Base-by-base conservation (phyloP, 2,888 invertebrate species). In the Eilema griseolum region DNA sequence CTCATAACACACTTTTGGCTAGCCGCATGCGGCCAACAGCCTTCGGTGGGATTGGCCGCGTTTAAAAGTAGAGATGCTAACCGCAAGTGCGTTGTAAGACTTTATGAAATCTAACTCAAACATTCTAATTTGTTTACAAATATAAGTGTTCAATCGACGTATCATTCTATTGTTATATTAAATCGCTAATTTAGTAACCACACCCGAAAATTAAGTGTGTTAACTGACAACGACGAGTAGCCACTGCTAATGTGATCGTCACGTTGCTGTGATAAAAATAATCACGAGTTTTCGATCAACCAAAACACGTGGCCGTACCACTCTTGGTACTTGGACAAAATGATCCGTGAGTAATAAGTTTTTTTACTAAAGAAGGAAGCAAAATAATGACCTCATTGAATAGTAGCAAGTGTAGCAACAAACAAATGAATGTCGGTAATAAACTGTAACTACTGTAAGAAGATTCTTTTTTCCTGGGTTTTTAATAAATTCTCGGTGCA, bases 251-350 rank as follows among this genome's bases (percentile, higher is more conserved):
- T 75, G 37, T 37, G 71, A 59, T 28, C 31, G 70, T 79, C 81
- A 79, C 81, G 79, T 79, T 78, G 68, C 23, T 31, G 69, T 76
- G 79, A 80, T 78, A 78, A 70, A 66, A 69, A 56, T 56, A 62
- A 72, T 69, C 52, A 71, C 72, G 63, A 67, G 72, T 65, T 73
- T 69, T 66, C 61, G 65, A 65, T 62, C 52, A 65, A 70, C 28
- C 20, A 26, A n/a, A 31, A 11, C 65, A 65, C 69, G 65, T 66
- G 69, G 52, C 10, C 33, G n/a, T 2, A 57, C 16, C 23, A 37
- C 33, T 66, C 57, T 66, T 16, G 64, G 24, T 20, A 57, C 66
- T 66, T 37, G n/a, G 24, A 33, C 61, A 67, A 61, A 28, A 37
- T 56, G 62, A 24, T 61, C 33, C 52, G 24, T 67, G 61, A 67